These are phyloP conservation scores for Myoxocephalus aenaeus DNA, from an alignment of 2,797 vertebrate genomes.

Conservation along the genomic window DNA sequence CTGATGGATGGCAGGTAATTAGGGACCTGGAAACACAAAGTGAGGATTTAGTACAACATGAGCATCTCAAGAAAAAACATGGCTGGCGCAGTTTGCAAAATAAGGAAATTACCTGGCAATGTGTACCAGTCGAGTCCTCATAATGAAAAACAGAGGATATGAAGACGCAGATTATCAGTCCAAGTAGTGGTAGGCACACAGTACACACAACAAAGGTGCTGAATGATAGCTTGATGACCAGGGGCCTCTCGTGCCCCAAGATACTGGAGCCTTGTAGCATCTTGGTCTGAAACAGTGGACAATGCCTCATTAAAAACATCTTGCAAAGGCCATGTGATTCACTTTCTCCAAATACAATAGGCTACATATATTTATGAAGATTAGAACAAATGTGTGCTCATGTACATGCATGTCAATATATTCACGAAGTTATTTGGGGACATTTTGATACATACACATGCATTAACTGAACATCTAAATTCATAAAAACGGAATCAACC, in stretches of 20 bases:
- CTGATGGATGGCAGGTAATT: constrained; percentile 95
- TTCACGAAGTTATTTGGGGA: background rate
- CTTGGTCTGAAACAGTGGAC: constrained; percentile 51
- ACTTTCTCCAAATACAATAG: background rate
- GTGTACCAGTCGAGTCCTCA: constrained; percentile 89
- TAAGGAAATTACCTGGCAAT: constrained; percentile 85
- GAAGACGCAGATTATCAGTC: constrained; percentile 88
- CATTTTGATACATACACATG: constrained; percentile 1
- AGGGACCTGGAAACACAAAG: constrained; percentile 82
- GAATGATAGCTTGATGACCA: constrained; percentile 88
- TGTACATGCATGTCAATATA: background rate
- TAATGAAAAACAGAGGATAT: constrained; percentile 92
- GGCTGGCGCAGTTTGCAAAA: background rate
- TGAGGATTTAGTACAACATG: background rate
- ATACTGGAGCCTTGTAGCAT: constrained; percentile 87
- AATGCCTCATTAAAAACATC: background rate
- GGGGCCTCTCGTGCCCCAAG: constrained; percentile 85
- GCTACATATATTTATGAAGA: background rate
- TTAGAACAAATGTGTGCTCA: background rate
- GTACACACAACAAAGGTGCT: constrained; percentile 85
- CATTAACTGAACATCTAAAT: background rate
- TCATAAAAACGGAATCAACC: constrained; percentile 11
- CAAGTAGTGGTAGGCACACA: constrained; percentile 89
- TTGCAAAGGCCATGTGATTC: background rate
- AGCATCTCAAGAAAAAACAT: background rate